Percentiles rank a stretch among this genome's conserved stretches.
These are phyloP conservation scores for Lonchura striata DNA, from an alignment of 2,113 vertebrate species.

Conservation along the genomic window DNA sequence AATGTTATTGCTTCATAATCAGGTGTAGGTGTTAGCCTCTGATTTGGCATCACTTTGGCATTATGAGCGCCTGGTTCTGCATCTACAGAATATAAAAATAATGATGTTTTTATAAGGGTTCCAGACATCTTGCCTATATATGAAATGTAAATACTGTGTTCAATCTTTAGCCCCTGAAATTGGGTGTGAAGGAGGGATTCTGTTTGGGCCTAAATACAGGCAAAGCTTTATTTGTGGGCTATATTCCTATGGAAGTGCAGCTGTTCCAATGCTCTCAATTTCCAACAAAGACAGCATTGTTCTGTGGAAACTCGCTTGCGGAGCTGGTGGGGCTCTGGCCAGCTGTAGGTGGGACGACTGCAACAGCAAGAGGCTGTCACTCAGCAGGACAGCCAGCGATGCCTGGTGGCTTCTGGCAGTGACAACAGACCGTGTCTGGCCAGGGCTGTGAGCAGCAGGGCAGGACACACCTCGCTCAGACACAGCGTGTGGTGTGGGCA, in stretches of 20 bases:
- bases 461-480: not conserved
- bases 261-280: conserved; percentile 8
- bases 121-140: conserved; percentile 17
- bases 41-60: conserved; percentile 32
- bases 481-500: accelerated
- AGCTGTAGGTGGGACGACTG: not conserved
- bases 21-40: conserved; percentile 38
- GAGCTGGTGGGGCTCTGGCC: not conserved
- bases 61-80: conserved; percentile 32
- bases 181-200: conserved; percentile 18
- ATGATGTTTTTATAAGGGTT: conserved; percentile 58
- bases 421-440: not conserved
- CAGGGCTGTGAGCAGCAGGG: not conserved
- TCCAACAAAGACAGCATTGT: conserved; percentile 53
- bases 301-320: not conserved
- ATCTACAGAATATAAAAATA: conserved; percentile 46
- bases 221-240: conserved; percentile 29
- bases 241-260: conserved; percentile 15
- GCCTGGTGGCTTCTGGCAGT: not conserved
- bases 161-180: conserved; percentile 11
- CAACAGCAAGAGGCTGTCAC: not conserved
- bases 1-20: conserved; percentile 46
- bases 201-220: conserved; percentile 43
- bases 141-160: conserved; percentile 40
- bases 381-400: not conserved